Conservation (phyloP, 2,888 invertebrate genomes). For the Rambutsinella grinnellia region DNA sequence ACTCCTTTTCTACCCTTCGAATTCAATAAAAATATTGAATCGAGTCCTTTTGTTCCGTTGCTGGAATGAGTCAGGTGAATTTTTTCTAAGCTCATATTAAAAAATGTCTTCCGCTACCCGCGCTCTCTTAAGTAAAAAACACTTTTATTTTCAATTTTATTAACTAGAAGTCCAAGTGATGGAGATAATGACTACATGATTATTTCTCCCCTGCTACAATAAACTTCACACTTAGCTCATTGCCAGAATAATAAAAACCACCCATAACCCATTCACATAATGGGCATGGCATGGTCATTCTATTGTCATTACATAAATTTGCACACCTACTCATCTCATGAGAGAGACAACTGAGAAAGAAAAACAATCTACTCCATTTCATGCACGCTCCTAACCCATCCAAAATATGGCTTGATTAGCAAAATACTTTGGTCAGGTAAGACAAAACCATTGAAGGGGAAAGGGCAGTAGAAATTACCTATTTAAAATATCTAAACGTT, state of each 20-base stretch:
- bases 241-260: slow-evolving; percentile 50
- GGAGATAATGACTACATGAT: neutral
- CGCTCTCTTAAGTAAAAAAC: neutral
- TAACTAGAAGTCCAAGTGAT: neutral
- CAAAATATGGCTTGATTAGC: slow-evolving; percentile 31
- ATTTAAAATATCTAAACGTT: neutral
- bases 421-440: neutral
- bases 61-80: slow-evolving; percentile 41
- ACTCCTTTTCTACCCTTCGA: slow-evolving; percentile 1
- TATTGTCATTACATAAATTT: slow-evolving; percentile 52
- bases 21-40: neutral
- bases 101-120: no score
- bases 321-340: slow-evolving; percentile 44
- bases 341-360: no score
- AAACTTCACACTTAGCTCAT: slow-evolving; percentile 38
- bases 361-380: slow-evolving; percentile 7
- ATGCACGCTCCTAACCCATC: slow-evolving; percentile 19
- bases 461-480: neutral
- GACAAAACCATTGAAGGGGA: neutral
- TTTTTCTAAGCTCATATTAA: no score
- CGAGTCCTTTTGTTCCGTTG: slow-evolving; percentile 16
- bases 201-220: slow-evolving; percentile 18
- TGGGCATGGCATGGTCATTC: slow-evolving; percentile 53
- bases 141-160: neutral
- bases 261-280: slow-evolving; percentile 46